These are phyloP conservation scores for Laodelphax striatellus DNA, from an alignment of 1,140 invertebrate species.

Conservation along the genomic window DNA sequence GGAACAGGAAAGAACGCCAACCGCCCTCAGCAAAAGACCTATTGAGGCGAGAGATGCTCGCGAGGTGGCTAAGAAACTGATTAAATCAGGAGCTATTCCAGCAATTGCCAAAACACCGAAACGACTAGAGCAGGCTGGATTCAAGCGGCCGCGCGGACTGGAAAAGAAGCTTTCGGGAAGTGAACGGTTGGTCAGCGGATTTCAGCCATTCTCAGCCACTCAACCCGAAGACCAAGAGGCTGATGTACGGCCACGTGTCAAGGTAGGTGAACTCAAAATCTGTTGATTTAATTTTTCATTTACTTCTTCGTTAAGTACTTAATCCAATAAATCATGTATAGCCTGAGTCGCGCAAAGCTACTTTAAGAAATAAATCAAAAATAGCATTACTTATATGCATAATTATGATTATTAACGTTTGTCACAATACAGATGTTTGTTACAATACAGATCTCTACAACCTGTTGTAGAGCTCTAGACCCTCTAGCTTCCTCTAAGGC, in stretches of 20 bases:
- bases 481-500: too few species aligned
- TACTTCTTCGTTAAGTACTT: background rate
- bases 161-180: conserved; percentile 37
- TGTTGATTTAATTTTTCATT: background rate
- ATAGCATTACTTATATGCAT: too few species aligned
- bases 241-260: conserved; percentile 24
- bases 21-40: conserved; percentile 42
- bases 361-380: too few species aligned
- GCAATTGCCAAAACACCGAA: conserved; percentile 66
- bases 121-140: conserved; percentile 60
- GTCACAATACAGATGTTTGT: too few species aligned
- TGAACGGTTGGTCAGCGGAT: conserved; percentile 63
- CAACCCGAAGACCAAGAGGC: conserved; percentile 52
- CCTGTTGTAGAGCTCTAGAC: too few species aligned
- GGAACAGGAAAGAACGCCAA: conserved; percentile 67
- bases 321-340: background rate
- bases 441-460: too few species aligned
- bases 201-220: conserved; percentile 79
- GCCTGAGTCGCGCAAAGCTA: too few species aligned
- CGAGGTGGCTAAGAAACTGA: conserved; percentile 87
- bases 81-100: conserved; percentile 85
- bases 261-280: conserved; percentile 12
- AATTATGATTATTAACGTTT: too few species aligned
- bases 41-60: conserved; percentile 84
- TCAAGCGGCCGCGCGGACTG: conserved; percentile 43